These are phyloP conservation scores for Lophotis ruficrista DNA, from an alignment of 2,113 vertebrate genomes.

Conservation along the genomic window DNA sequence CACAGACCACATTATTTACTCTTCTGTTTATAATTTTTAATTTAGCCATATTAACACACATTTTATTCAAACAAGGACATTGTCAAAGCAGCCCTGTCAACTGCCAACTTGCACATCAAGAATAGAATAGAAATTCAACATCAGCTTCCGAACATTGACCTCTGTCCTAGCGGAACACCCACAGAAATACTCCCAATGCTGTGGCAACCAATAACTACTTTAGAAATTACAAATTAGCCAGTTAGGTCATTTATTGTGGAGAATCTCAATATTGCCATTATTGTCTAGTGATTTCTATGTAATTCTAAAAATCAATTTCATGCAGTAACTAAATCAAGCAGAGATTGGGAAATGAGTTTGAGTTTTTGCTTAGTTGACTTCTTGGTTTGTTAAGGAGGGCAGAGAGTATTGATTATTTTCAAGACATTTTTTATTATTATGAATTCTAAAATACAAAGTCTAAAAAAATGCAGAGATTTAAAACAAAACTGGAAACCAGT, in stretches of 20 bases:
- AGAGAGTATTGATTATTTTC: neutral
- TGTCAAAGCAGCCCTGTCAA: neutral
- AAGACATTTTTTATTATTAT: neutral
- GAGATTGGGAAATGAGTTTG: neutral
- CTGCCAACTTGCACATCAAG: neutral
- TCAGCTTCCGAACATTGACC: slow-evolving; percentile 17
- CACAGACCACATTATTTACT: neutral
- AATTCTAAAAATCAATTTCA: neutral
- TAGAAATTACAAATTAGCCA: neutral
- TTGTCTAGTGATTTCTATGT: neutral
- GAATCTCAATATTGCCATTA: neutral
- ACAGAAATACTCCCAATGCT: neutral
- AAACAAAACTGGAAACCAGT: neutral
- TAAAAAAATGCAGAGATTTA: neutral
- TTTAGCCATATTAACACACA: neutral
- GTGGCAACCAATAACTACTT: neutral
- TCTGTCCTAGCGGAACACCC: neutral
- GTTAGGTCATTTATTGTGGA: neutral
- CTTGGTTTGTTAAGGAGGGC: neutral
- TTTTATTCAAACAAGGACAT: slow-evolving; percentile 6
- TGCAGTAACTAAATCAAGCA: neutral
- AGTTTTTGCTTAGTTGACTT: neutral
- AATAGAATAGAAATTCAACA: neutral
- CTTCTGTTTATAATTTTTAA: neutral
- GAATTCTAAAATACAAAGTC: neutral